phyloP scores from a whole-genome alignment of 2,888 invertebrate species.

The Aleiodes leptofemur region DNA sequence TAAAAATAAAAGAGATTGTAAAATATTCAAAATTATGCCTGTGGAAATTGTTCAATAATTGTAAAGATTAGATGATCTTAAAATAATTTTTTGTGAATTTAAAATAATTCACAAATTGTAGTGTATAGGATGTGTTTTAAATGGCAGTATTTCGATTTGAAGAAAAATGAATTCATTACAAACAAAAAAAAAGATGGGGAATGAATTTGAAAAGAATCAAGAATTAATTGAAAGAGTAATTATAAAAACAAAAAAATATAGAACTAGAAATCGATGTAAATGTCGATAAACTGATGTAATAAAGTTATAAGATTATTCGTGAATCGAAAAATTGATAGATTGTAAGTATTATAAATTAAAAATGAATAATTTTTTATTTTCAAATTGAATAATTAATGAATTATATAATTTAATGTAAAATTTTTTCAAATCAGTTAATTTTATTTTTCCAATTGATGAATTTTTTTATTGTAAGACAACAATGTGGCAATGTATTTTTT shows the following conservation, averaged over 20 bases:
- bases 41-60: constrained; percentile 57
- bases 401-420: constrained; percentile 18
- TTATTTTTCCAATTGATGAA: constrained; percentile 15
- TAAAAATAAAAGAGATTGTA: constrained; percentile 44
- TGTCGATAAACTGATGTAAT: constrained; percentile 13
- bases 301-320: constrained; percentile 22
- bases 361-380: constrained; percentile 5
- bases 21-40: constrained; percentile 44
- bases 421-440: neutral
- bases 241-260: neutral
- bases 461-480: constrained; percentile 16
- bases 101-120: constrained; percentile 16
- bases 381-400: neutral
- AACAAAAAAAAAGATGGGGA: neutral
- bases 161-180: neutral
- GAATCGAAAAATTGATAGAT: constrained; percentile 7
- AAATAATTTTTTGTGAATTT: constrained; percentile 22
- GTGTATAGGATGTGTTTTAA: constrained; percentile 29
- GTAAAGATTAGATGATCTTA: constrained; percentile 51
- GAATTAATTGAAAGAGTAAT: constrained; percentile 1
- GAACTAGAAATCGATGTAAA: constrained; percentile 12
- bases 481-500: constrained; percentile 23
- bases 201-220: neutral
- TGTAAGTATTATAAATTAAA: neutral
- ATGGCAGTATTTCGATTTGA: constrained; percentile 14